Conservation (phyloP, 2,888 invertebrate genomes). For the Nephrotoma guestfalica region DNA sequence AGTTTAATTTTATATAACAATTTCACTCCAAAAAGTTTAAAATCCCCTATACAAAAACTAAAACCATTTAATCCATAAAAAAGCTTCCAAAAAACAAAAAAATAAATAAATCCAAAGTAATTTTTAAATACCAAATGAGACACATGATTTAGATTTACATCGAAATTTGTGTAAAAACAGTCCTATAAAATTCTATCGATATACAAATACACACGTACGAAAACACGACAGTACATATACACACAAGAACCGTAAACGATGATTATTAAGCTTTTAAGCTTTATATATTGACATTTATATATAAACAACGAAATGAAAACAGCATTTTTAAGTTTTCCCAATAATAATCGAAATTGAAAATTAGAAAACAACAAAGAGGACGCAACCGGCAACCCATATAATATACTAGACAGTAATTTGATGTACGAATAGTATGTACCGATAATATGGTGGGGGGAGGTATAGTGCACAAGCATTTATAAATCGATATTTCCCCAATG, state of each 20-base stretch:
- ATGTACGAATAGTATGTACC: too few species aligned
- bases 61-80: background rate
- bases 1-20: too few species aligned
- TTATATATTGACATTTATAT: background rate
- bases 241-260: background rate
- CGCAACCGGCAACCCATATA: background rate
- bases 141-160: background rate
- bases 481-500: too few species aligned
- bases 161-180: background rate
- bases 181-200: background rate
- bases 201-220: background rate
- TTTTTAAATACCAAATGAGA: background rate
- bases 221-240: background rate
- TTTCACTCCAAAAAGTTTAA: too few species aligned
- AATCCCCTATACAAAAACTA: background rate
- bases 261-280: background rate
- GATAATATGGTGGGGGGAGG: too few species aligned
- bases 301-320: background rate
- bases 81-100: background rate
- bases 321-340: background rate
- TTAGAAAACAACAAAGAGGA: background rate
- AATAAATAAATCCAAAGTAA: background rate
- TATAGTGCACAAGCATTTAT: too few species aligned
- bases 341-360: background rate
- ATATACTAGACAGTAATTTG: too few species aligned